phyloP scores from a whole-genome alignment of 1,140 invertebrate genomes.

The Rhysida immarginata region DNA sequence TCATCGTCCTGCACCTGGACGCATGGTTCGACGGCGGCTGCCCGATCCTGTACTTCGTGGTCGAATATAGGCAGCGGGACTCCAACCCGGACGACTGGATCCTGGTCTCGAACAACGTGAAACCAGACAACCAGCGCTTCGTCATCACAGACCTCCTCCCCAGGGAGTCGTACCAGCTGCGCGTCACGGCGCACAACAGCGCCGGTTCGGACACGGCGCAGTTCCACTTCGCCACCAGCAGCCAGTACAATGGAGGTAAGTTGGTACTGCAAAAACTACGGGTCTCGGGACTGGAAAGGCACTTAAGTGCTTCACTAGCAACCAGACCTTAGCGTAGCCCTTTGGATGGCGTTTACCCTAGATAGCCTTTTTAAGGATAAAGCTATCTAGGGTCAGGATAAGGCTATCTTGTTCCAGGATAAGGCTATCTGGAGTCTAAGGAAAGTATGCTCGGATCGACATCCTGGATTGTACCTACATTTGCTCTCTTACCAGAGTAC shows the following conservation, averaged over 20 bases:
- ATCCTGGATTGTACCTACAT: too few relatives aligned
- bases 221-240: slow-evolving; percentile 30
- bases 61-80: slow-evolving; percentile 39
- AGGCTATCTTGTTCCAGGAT: too few relatives aligned
- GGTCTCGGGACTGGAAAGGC: too few relatives aligned
- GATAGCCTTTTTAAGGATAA: too few relatives aligned
- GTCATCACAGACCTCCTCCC: slow-evolving; percentile 14
- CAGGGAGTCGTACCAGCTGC: slow-evolving; percentile 10
- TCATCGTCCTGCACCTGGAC: slow-evolving; percentile 21
- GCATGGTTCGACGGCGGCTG: slow-evolving; percentile 66
- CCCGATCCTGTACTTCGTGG: slow-evolving; percentile 42
- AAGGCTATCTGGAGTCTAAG: too few relatives aligned
- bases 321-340: too few relatives aligned
- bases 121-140: slow-evolving; percentile 12
- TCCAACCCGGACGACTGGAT: not conserved
- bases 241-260: not conserved
- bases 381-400: too few relatives aligned
- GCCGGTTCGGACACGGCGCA: slow-evolving; percentile 15
- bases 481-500: too few relatives aligned
- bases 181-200: slow-evolving; percentile 16
- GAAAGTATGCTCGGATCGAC: too few relatives aligned
- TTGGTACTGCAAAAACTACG: too few relatives aligned
- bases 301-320: too few relatives aligned
- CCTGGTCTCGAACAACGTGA: slow-evolving; percentile 17
- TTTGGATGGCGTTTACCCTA: too few relatives aligned